Evolutionary conservation across 2,888 invertebrate genomes (phyloP), one percentile per base, ranked within the genome.

Genomic region (Nematopogon swammerdamellus): DNA sequence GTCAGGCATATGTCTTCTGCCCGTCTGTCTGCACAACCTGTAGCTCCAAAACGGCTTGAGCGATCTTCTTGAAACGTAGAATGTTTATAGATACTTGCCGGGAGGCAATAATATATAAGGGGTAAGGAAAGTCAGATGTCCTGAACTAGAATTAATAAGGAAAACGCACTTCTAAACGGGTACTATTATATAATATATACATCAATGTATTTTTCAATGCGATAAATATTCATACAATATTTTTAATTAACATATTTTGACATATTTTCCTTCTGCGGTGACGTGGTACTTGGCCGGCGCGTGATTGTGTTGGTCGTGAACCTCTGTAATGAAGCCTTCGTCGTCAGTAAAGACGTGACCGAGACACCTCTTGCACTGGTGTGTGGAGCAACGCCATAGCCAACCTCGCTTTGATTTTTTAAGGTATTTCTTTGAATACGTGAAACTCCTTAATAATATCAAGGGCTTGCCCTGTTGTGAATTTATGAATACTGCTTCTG

Each of bases 341-440:
- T 44, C 18, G 10, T 18, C n/a, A 3, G 36, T 36, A 3, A 8
- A 14, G 6, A 36, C 3, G 8, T 36, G 3, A 36, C 36, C n/a
- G 11, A 3, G 14, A 36, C 36, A 36, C 3, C 36, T 11, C 36
- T 36, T 6, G 3, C 3, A 14, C 11, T 44, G 20, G 20, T 43
- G 19, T 6, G 18, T 11, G 1, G 48, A 48, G 19, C 48, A 48
- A 11, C 19, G 18, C 48, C 48, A 48, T 11, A 43, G 20, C 19
- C 44, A 18, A 11, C 48, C 48, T 6, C 29, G 3, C 18, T 44
- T 48, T 8, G 42, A 18, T 44, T 25, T 44, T 11, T 42, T 20
- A 18, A 18, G 36, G 14, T 29, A 44, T 18, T 44, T 43, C 11
- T 3, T 14, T 8, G 36, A 8, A 14, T 36, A 36, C 8, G 36